Evolutionary conservation across 2,797 vertebrate genomes (phyloP), one percentile per base, ranked within the genome.

Genomic region (Sebastes oblongus): DNA sequence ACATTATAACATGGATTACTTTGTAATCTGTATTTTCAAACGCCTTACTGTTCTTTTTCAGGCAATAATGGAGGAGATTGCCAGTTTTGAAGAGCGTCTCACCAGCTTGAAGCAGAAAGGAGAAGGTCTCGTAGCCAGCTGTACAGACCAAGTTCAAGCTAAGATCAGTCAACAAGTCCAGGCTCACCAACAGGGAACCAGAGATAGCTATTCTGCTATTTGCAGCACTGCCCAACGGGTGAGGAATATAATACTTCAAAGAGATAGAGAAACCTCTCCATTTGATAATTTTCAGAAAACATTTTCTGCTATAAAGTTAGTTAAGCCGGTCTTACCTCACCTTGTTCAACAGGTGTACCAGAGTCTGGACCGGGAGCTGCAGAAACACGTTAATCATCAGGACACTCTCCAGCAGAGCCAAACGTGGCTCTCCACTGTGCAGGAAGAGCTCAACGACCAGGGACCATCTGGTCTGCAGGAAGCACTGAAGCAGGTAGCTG

Each of bases 51-150:
- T 54, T 70, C 6, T 61, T 39, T 78, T 68, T 85, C 61, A 99
- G 98, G 98, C 98, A 50, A 96, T 98, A 65, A 99, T 99, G 98
- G 98, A 99, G 92, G 98, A 99, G 90, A 98, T 99, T 56, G 94
- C 97, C 11, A 95, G 96, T 67, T 99, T 99, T 94, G 97, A 99
- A 95, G 97, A 98, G 72, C 96, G 96, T 79, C 95, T 99, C 82
- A 93, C 91, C 30, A 95, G 79, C 50, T 95, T 99, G 85, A 97
- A 96, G 90, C 93, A 87, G 82, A 97, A 97, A 93, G 98, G 97
- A 0, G 97, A 98, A 77, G 93, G 93, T 84, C 92, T 99, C 30
- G 93, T 98, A 13, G 87, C 81, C 84, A 97, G 97, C 54, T 98
- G 97, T 72, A 93, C 95, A 0, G 97, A 98, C 69, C 97, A 97